These are phyloP conservation scores for Sebastes baramenuke DNA, from an alignment of 2,797 vertebrate genomes.

Conservation along the genomic window DNA sequence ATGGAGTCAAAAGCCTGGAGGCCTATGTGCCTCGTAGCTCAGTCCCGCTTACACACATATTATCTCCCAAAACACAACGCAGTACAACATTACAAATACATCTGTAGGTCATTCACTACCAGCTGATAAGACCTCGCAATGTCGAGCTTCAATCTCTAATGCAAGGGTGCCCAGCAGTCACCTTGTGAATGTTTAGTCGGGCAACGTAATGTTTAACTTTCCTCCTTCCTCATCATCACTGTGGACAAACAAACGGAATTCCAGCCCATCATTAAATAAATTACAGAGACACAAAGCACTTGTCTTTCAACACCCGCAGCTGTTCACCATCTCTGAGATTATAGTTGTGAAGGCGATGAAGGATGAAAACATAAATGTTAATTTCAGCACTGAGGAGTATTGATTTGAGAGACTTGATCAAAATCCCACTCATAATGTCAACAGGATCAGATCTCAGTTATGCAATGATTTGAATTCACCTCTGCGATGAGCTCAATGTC, in stretches of 20 bases:
- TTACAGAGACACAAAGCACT: neutral
- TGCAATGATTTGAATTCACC: neutral
- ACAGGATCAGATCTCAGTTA: neutral
- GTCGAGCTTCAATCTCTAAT: neutral
- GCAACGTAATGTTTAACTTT: slow-evolving; percentile 56
- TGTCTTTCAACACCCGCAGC: neutral
- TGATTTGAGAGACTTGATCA: neutral
- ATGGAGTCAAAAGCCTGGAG: slow-evolving; percentile 69
- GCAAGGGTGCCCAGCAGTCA: slow-evolving; percentile 6
- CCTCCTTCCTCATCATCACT: slow-evolving; percentile 21
- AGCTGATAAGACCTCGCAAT: neutral
- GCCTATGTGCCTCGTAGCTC: slow-evolving; percentile 47
- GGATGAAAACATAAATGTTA: neutral
- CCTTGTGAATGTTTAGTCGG: slow-evolving; percentile 24
- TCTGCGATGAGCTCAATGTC: neutral
- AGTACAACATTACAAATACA: neutral
- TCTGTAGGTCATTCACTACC: neutral
- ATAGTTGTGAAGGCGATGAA: neutral
- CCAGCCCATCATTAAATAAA: slow-evolving; percentile 13
- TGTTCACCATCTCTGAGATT: neutral
- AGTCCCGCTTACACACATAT: slow-evolving; percentile 49
- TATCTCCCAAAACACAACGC: slow-evolving; percentile 31
- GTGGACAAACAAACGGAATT: slow-evolving; percentile 48
- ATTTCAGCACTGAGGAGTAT: neutral
- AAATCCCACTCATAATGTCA: neutral